Evolutionary conservation across 2,797 vertebrate genomes (phyloP).

Genomic region (Echeneis naucrates): DNA sequence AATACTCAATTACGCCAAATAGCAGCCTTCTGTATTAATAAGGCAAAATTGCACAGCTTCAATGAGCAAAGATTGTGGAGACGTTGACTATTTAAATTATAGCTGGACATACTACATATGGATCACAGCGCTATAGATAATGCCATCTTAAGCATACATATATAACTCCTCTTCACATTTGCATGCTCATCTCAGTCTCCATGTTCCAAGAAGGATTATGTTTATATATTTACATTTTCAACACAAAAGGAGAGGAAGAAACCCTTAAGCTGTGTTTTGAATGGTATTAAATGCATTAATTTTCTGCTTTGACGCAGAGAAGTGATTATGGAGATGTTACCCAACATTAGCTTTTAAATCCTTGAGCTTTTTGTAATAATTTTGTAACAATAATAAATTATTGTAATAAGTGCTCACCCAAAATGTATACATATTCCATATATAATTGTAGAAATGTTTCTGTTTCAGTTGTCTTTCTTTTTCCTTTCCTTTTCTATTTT

Average conservation of each 20-base stretch:
- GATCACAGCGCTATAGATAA: background rate
- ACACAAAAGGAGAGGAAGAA: conserved; percentile 7
- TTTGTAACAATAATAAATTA: too few relatives aligned
- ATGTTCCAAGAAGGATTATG: conserved; percentile 34
- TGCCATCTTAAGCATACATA: background rate
- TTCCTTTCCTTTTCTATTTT: background rate
- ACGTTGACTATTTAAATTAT: too few relatives aligned
- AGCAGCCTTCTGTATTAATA: too few relatives aligned
- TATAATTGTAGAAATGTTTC: conserved; percentile 11
- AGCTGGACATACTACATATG: background rate
- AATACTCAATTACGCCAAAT: too few relatives aligned
- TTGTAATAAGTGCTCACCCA: background rate
- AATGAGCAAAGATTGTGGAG: too few relatives aligned
- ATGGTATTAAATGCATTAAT: conserved; percentile 32
- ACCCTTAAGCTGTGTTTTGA: conserved; percentile 28
- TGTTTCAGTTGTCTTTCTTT: background rate
- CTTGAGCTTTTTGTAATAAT: conserved; percentile 37
- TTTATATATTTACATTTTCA: conserved; percentile 26
- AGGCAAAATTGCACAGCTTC: too few relatives aligned
- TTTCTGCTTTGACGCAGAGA: conserved; percentile 18
- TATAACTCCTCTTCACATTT: conserved; percentile 21
- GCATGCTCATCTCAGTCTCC: background rate
- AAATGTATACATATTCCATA: conserved; percentile 8
- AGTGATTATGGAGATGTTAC: conserved; percentile 34
- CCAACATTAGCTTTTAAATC: conserved; percentile 45